Conservation (phyloP, 2,113 vertebrate species). For the Butorides virescens region DNA sequence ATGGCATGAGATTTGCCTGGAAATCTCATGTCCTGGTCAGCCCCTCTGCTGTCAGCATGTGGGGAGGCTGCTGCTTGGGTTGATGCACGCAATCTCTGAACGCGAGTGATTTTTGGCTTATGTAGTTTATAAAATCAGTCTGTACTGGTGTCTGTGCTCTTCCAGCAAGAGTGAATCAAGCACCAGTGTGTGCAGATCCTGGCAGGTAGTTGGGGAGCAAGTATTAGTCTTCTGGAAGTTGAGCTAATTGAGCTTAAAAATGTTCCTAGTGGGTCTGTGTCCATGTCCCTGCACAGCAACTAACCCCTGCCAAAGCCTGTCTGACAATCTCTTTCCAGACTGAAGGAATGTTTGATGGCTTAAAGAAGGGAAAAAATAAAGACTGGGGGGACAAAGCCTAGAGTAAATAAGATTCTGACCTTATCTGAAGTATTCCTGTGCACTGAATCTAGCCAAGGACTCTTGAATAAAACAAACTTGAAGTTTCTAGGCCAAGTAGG, state of each 20-base stretch:
- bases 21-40: not conserved
- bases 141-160: not conserved
- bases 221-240: not conserved
- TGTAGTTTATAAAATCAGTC: fast-evolving
- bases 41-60: fast-evolving
- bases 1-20: not conserved
- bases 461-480: conserved; percentile 63
- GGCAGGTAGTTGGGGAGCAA: not conserved
- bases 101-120: fast-evolving
- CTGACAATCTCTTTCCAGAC: not conserved
- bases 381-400: not conserved
- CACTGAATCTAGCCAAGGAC: conserved; percentile 48
- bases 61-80: not conserved
- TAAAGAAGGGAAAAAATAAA: not conserved
- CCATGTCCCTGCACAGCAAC: fast-evolving
- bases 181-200: not conserved
- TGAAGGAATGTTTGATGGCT: not conserved
- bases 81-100: fast-evolving
- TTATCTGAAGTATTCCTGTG: conserved; percentile 11
- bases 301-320: not conserved
- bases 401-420: conserved; percentile 49
- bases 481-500: conserved; percentile 62
- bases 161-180: not conserved
- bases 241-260: not conserved
- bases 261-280: not conserved